phyloP scores from a whole-genome alignment of 1,140 invertebrate genomes.

The Anoplolepis gracilipes region DNA sequence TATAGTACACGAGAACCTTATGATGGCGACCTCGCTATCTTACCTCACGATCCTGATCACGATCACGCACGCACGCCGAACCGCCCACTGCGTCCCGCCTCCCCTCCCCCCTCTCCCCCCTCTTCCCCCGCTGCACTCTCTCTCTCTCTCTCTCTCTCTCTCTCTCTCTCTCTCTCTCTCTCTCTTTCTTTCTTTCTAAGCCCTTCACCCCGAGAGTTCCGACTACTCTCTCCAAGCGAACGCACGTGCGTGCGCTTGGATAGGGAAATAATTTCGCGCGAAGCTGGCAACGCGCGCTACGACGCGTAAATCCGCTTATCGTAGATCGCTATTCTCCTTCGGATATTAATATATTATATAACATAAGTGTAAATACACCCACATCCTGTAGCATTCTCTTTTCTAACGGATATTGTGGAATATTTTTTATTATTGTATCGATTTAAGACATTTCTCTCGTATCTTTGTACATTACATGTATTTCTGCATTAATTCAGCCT shows the following conservation, averaged over 20 bases:
- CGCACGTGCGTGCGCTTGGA: conserved; percentile 68
- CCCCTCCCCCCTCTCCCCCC: background rate
- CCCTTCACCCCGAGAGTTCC: conserved; percentile 26
- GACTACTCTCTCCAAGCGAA: conserved; percentile 37
- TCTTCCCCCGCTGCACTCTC: conserved; percentile 1
- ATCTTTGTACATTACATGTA: background rate
- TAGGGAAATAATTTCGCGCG: conserved; percentile 56
- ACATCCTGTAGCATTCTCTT: background rate
- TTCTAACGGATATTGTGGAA: background rate
- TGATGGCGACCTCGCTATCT: conserved; percentile 78
- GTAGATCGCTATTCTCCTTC: conserved; percentile 1
- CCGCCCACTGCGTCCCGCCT: conserved; percentile 78
- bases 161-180: background rate
- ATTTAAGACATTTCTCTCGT: background rate
- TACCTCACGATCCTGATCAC: conserved; percentile 82
- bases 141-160: background rate
- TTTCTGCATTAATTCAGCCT: background rate
- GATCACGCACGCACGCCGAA: conserved; percentile 82
- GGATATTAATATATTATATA: conserved; percentile 19
- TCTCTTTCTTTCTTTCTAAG: no score
- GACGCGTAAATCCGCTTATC: conserved; percentile 53
- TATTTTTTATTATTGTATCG: background rate
- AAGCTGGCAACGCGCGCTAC: conserved; percentile 22
- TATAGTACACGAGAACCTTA: conserved; percentile 71
- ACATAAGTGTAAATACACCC: no score